Conservation (phyloP, 2,113 vertebrate species). For the Vidua macroura region DNA sequence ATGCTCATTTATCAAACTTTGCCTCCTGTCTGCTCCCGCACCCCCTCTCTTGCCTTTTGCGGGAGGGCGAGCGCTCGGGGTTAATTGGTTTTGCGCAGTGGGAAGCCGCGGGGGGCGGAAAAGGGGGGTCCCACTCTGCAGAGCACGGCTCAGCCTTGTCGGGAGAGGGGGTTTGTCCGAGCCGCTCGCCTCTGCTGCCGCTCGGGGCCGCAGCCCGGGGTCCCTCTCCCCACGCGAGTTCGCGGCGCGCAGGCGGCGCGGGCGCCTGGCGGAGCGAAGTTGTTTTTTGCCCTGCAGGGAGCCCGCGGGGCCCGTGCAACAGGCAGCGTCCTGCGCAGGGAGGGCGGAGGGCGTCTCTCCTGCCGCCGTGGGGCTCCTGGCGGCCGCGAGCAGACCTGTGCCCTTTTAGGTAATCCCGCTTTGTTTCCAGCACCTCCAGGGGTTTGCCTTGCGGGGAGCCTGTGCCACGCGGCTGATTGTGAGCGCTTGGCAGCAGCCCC, state of each 20-base stretch:
- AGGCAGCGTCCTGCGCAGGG: not conserved
- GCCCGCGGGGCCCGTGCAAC: conserved; percentile 25
- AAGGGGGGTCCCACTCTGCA: not conserved
- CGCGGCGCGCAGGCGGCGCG: not conserved
- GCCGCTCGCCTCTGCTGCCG: not conserved
- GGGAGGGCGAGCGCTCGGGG: not conserved
- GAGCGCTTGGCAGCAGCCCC: not conserved
- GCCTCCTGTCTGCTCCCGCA: not conserved
- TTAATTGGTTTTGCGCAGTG: not conserved
- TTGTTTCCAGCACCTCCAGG: not conserved
- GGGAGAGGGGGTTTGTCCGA: not conserved
- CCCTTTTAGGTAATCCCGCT: not conserved
- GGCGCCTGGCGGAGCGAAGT: not conserved
- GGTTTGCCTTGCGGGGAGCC: not conserved
- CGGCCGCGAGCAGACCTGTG: not conserved
- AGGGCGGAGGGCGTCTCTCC: not conserved
- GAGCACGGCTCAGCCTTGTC: not conserved
- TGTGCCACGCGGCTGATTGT: not conserved
- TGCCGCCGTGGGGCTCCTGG: not conserved
- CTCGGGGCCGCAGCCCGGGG: not conserved
- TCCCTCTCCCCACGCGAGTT: not conserved
- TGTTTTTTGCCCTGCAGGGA: conserved; percentile 3
- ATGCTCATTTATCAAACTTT: conserved; percentile 67
- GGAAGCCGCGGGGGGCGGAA: not conserved
- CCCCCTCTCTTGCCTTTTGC: not conserved